Percentiles rank a stretch among this genome's conserved stretches.
Conservation (phyloP, 2,797 vertebrate species). For the Sus cebifrons region DNA sequence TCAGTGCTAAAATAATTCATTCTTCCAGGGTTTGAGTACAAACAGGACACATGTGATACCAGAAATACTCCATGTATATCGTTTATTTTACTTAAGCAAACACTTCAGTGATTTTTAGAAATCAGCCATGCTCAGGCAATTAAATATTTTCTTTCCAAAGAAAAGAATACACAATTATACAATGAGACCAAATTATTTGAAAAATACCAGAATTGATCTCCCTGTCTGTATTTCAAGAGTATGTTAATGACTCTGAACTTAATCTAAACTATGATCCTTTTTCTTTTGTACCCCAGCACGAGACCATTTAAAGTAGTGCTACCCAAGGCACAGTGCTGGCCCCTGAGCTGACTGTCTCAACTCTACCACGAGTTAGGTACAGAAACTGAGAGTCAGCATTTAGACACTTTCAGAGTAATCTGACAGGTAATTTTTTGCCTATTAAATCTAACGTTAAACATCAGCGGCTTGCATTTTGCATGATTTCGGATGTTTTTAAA, state of each 20-base stretch:
- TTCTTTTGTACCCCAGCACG: background rate
- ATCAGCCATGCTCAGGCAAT: conserved; percentile 47
- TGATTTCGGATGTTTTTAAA: background rate
- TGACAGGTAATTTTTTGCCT: background rate
- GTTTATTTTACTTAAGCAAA: conserved; percentile 75
- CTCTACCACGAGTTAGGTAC: background rate
- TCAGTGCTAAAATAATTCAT: conserved; percentile 65
- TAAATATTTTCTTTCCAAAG: conserved; percentile 66
- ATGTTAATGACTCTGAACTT: background rate
- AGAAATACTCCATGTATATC: background rate
- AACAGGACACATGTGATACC: conserved; percentile 14
- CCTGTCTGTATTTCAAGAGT: background rate
- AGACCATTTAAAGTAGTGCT: background rate
- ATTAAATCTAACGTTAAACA: conserved; percentile 44
- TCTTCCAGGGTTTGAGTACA: conserved; percentile 59
- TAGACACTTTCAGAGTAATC: background rate
- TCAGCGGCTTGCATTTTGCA: background rate
- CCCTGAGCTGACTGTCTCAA: rapidly evolving
- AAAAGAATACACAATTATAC: conserved; percentile 6
- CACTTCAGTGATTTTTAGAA: conserved; percentile 67
- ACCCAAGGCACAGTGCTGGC: background rate
- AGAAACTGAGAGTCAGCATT: background rate
- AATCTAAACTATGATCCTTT: background rate
- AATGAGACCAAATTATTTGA: conserved; percentile 40
- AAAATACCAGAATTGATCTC: conserved; percentile 51